phyloP scores from a whole-genome alignment of 2,797 vertebrate species.

The Anomalospiza imberbis region DNA sequence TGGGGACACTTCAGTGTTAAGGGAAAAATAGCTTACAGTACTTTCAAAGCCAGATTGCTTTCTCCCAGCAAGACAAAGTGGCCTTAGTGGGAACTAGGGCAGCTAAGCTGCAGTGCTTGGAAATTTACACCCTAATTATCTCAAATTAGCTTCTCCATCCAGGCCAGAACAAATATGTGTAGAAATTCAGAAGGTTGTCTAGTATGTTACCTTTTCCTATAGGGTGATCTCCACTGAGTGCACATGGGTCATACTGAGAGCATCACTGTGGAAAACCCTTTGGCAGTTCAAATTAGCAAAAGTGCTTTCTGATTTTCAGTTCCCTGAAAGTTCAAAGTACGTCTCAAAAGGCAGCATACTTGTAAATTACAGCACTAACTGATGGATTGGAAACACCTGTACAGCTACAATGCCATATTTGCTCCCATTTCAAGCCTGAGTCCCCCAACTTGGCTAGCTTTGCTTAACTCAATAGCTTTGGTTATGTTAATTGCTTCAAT shows the following conservation, averaged over 20 bases:
- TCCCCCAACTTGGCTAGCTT: not conserved
- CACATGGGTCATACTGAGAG: not conserved
- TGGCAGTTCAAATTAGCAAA: not conserved
- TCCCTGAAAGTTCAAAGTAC: not conserved
- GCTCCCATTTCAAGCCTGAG: not conserved
- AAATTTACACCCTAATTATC: conserved; percentile 31
- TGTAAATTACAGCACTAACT: not conserved
- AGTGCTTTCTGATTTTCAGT: not conserved
- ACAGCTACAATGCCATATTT: not conserved
- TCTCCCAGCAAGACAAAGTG: not conserved
- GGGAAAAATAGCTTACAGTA: not conserved
- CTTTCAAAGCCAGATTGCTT: not conserved
- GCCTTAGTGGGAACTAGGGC: not conserved
- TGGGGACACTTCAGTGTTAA: not conserved
- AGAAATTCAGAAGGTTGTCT: not conserved
- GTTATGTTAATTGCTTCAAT: not conserved
- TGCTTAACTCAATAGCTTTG: not conserved
- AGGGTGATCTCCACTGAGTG: not conserved
- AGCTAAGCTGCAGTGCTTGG: not conserved
- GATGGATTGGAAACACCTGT: not conserved
- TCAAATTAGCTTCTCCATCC: not conserved
- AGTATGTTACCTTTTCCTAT: not conserved
- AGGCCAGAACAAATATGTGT: not conserved
- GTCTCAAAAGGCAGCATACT: not conserved
- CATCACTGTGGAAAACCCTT: not conserved